Conservation (phyloP, 1,140 invertebrate genomes). For the Apolygus lucorum region DNA sequence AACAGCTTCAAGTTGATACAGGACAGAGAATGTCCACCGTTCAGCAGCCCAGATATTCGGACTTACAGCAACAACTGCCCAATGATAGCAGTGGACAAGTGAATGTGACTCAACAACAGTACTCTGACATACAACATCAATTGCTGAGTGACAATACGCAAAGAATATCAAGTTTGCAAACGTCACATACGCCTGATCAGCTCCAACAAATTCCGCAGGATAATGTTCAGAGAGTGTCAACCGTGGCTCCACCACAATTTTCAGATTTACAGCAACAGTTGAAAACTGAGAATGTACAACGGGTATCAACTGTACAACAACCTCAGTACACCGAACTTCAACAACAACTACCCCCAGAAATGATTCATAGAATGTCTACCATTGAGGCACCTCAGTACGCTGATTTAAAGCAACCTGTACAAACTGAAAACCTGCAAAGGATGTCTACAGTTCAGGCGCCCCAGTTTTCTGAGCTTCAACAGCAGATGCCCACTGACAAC, state of each 20-base stretch:
- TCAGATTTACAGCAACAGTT: conserved; percentile 38
- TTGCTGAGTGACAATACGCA: too few species aligned
- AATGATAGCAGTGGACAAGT: too few species aligned
- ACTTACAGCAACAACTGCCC: conserved; percentile 4
- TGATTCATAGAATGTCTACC: conserved; percentile 8
- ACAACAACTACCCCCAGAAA: not conserved
- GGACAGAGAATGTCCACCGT: conserved; percentile 1
- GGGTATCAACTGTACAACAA: conserved; percentile 1
- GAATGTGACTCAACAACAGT: too few species aligned
- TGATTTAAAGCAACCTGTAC: not conserved
- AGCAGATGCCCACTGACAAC: conserved; percentile 37
- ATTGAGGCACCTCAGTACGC: not conserved
- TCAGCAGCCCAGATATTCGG: not conserved
- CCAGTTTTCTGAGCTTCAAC: too few species aligned
- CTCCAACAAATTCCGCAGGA: conserved; percentile 38
- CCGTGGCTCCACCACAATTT: conserved; percentile 34
- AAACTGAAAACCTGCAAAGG: not conserved
- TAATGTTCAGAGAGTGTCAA: conserved; percentile 14
- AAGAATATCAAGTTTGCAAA: too few species aligned
- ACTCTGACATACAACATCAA: conserved; percentile 30
- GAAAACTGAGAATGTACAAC: too few species aligned
- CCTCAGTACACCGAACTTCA: not conserved
- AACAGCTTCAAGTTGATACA: not conserved
- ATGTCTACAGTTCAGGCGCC: not conserved
- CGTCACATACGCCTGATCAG: too few species aligned